Evolutionary conservation across 1,140 invertebrate species (phyloP), one percentile per base, ranked within the genome.

Genomic region (Monochamus saltuarius): DNA sequence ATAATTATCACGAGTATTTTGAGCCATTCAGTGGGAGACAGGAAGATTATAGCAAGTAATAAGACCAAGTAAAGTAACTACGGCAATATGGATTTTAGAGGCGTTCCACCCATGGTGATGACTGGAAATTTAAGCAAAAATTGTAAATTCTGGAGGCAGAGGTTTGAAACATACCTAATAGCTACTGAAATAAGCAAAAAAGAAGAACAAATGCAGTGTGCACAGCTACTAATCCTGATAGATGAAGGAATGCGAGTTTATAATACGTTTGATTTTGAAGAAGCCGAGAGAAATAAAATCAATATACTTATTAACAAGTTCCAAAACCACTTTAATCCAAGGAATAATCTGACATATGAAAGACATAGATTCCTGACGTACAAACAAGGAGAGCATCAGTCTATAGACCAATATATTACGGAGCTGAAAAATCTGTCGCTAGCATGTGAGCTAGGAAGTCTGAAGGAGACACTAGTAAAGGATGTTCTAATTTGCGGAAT

Each of bases 191-290:
- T 72, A 3, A 63, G 64, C 34, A 52, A 59, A 17, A 73, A 73
- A 61, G 7, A 62, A 11, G 52, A 69, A 38, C 64, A 66, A 47
- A 51, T 68, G 8, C 62, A 75, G 66, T 62, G 70, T 56, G 74
- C 73, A 29, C 62, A 71, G 47, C 43, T 74, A 9, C 51, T 75
- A 34, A 62, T 69, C 55, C 40, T 67, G 0, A 66, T 74, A 13
- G 69, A 75, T 19, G 69, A 74, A 56, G 68, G 63, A 1, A 43
- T 75, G 7, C 59, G 72, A 22, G 72, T 73, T 45, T 76, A 56
- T 51, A 66, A 73, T 51, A 73, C 70, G 0, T 74, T 76, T 56
- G 47, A 36, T 45, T 59, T 77, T 40, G 51, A 19, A 8, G 62
- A 66, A 10, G 64, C 57, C 1, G 61, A 75, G 46, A 68, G 64